Conservation (phyloP, 2,888 invertebrate species). For the Beris morrisii region DNA sequence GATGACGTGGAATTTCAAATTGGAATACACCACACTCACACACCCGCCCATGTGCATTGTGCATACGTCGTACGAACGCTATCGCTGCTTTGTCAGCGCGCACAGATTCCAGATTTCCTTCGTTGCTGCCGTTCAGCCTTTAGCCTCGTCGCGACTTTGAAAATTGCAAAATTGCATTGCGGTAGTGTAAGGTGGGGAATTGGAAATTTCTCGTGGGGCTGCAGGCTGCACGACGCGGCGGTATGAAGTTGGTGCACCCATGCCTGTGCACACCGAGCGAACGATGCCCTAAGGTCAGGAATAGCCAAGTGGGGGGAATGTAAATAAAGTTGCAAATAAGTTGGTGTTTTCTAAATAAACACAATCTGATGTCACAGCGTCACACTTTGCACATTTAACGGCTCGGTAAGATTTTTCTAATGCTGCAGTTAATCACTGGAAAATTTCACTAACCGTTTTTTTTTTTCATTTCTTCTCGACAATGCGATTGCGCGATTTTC, state of each 20-base stretch:
- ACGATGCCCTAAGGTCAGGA: slow-evolving; percentile 8
- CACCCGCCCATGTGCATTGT: background rate
- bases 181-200: too few species aligned
- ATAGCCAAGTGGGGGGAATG: slow-evolving; percentile 11
- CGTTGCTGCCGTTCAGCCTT: background rate
- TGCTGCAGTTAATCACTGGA: background rate
- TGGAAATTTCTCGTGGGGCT: too few species aligned
- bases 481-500: slow-evolving; percentile 7
- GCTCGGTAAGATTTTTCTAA: too few species aligned
- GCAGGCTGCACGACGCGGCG: too few species aligned
- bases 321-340: slow-evolving; percentile 3
- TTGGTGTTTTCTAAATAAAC: too few species aligned
- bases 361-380: too few species aligned
- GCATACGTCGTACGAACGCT: slow-evolving; percentile 3
- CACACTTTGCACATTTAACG: too few species aligned
- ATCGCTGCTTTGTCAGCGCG: background rate
- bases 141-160: background rate
- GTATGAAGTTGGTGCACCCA: background rate
- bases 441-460: background rate
- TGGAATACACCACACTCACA: slow-evolving; percentile 12
- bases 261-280: background rate
- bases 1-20: slow-evolving; percentile 26
- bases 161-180: too few species aligned
- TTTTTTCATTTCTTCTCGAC: background rate
- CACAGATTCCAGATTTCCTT: slow-evolving; percentile 16